These are phyloP conservation scores for Heterocephalus glaber DNA, from an alignment of 2,113 vertebrate species.

Conservation along the genomic window DNA sequence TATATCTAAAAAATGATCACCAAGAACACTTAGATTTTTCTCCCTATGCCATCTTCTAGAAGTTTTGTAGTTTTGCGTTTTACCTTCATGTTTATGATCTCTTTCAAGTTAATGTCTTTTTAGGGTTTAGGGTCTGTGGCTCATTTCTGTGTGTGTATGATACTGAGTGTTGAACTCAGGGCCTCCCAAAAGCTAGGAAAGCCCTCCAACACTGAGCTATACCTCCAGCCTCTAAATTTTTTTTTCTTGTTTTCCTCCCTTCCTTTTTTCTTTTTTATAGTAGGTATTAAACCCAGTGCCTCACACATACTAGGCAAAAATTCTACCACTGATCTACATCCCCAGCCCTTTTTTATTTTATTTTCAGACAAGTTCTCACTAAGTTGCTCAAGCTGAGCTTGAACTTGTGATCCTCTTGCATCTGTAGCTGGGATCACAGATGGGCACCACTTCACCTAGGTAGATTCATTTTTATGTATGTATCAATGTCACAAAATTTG, in stretches of 20 bases:
- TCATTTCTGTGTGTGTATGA: background rate
- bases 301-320: background rate
- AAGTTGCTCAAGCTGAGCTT: background rate
- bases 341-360: background rate
- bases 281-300: background rate
- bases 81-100: background rate
- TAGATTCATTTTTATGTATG: background rate
- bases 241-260: background rate
- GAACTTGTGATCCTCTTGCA: background rate
- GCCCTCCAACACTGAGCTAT: background rate
- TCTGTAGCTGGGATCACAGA: background rate
- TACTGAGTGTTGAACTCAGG: background rate
- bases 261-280: background rate
- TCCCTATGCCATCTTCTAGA: background rate
- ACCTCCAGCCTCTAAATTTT: background rate
- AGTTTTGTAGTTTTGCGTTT: background rate
- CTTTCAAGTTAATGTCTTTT: background rate
- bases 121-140: background rate
- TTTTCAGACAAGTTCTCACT: background rate
- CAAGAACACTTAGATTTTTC: background rate
- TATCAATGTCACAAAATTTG: background rate
- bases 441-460: background rate
- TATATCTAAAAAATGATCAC: background rate
- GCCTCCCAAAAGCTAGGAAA: background rate
- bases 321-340: background rate